Evolutionary conservation across 1,140 invertebrate genomes (phyloP).

Genomic region (Zelostemma sp.): DNA sequence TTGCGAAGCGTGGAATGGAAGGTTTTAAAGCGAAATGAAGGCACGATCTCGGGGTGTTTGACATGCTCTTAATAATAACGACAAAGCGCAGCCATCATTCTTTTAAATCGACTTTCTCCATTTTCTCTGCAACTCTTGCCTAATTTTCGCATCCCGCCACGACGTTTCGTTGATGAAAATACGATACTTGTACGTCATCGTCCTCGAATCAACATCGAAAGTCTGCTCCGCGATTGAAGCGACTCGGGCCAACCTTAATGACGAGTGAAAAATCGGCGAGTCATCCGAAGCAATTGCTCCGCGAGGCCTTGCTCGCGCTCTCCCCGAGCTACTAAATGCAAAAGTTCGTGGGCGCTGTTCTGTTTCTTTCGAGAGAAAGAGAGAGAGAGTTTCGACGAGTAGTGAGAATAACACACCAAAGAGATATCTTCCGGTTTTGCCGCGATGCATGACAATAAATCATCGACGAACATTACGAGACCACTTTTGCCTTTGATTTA

Average conservation of each 20-base stretch:
- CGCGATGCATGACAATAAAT: constrained; percentile 2
- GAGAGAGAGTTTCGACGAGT: not conserved
- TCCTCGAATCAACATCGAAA: not conserved
- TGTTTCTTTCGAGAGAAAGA: constrained; percentile 1
- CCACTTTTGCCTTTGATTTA: constrained; percentile 8
- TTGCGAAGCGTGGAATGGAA: no score
- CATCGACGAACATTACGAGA: constrained; percentile 1
- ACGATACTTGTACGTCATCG: not conserved
- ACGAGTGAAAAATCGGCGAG: constrained; percentile 11
- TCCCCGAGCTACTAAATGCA: not conserved
- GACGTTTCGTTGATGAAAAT: not conserved
- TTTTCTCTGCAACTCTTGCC: constrained; percentile 1
- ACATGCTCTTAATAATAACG: constrained; percentile 3
- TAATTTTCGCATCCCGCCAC: constrained; percentile 6
- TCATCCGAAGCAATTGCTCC: constrained; percentile 10
- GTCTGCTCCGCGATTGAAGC: not conserved
- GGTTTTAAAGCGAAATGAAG: no score
- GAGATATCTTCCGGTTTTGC: constrained; percentile 9
- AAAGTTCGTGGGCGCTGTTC: constrained; percentile 1
- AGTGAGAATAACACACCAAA: not conserved
- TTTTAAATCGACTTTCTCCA: constrained; percentile 7
- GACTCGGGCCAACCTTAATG: constrained; percentile 2
- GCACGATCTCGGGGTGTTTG: constrained; percentile 1
- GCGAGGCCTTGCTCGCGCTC: not conserved
- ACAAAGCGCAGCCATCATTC: constrained; percentile 1